These are phyloP conservation scores for Pangasianodon hypophthalmus DNA, from an alignment of 2,113 vertebrate species.

Conservation along the genomic window DNA sequence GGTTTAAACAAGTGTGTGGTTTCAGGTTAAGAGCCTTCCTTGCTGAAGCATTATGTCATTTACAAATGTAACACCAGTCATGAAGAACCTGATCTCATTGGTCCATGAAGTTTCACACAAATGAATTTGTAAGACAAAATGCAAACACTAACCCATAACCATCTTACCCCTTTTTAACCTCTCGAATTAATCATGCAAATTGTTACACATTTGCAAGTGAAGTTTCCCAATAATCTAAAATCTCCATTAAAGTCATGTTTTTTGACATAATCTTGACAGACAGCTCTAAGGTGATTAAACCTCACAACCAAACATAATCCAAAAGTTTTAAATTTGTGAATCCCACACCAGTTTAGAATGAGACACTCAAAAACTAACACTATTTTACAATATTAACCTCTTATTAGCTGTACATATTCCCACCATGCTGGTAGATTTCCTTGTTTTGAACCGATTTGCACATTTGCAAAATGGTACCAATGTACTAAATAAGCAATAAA, in stretches of 20 bases:
- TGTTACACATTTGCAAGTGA: conserved; percentile 1
- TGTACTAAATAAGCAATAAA: neutral
- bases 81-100: neutral
- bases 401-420: neutral
- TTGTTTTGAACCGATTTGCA: neutral
- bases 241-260: neutral
- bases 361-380: no score
- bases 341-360: neutral
- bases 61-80: neutral
- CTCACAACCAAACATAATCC: neutral
- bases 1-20: neutral
- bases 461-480: neutral
- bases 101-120: neutral
- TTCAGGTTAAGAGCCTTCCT: neutral
- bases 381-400: neutral
- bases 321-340: neutral
- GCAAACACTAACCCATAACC: neutral
- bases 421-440: neutral
- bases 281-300: neutral
- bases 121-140: neutral
- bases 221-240: neutral
- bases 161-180: neutral
- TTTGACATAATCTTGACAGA: neutral
- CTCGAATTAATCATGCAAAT: neutral
- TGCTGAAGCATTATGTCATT: neutral